Conservation (phyloP, 2,888 invertebrate genomes). For the Tigriopus californicus region DNA sequence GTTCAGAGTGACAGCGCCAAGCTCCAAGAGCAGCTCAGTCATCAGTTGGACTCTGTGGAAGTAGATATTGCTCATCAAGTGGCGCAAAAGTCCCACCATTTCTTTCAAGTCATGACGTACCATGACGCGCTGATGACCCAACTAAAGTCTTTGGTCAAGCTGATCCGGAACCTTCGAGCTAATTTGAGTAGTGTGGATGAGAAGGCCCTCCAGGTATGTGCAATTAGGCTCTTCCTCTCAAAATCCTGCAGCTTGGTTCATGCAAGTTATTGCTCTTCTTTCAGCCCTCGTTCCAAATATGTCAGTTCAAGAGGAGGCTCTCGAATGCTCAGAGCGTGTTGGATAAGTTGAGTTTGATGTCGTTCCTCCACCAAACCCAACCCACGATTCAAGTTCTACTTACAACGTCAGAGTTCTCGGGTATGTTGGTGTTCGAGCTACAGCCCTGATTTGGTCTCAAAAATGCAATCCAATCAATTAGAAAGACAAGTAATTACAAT, state of each 20-base stretch:
- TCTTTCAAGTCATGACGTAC: constrained; percentile 94
- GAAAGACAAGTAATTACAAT: too few species aligned
- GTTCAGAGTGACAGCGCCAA: background rate
- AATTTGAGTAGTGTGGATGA: background rate
- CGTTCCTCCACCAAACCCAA: constrained; percentile 91
- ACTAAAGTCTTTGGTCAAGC: constrained; percentile 58
- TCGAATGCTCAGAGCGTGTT: constrained; percentile 2
- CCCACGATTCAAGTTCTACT: constrained; percentile 67
- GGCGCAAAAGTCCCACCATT: constrained; percentile 83
- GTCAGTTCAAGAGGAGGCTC: background rate
- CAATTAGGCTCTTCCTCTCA: too few species aligned
- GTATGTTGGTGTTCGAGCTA: too few species aligned
- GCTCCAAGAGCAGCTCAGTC: constrained; percentile 43
- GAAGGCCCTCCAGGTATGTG: background rate
- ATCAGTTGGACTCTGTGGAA: constrained; percentile 85
- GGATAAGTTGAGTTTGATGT: constrained; percentile 57
- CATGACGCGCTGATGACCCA: constrained; percentile 93
- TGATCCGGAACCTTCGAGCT: constrained; percentile 47
- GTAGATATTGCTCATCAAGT: constrained; percentile 79
- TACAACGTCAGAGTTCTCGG: background rate
- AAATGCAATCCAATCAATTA: too few species aligned
- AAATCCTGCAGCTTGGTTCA: too few species aligned
- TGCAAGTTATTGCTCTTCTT: background rate
- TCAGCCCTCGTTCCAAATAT: constrained; percentile 6
- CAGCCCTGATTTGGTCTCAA: too few species aligned